These are phyloP conservation scores for Lordiphosa mommai DNA, from an alignment of 1,140 invertebrate genomes.

Conservation along the genomic window DNA sequence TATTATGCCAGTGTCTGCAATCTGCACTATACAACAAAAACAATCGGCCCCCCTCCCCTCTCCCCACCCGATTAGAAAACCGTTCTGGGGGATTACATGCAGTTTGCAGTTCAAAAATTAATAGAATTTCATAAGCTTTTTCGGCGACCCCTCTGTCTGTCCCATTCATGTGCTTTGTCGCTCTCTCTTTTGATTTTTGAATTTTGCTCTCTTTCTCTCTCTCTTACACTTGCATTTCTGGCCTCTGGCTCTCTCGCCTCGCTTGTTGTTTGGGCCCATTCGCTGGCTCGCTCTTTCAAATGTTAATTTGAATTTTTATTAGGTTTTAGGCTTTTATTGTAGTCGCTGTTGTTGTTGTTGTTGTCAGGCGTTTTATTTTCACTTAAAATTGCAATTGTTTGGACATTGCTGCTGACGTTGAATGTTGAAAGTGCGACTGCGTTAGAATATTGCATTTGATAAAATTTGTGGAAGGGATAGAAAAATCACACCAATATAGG, in stretches of 20 bases:
- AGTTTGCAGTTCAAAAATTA: constrained; percentile 78
- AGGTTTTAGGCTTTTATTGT: constrained; percentile 77
- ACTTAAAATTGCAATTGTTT: constrained; percentile 75
- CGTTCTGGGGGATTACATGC: constrained; percentile 61
- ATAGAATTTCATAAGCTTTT: constrained; percentile 78
- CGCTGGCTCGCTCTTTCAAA: constrained; percentile 61
- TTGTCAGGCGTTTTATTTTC: constrained; percentile 72
- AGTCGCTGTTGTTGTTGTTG: constrained; percentile 39
- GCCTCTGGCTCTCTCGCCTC: constrained; percentile 3
- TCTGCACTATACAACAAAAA: constrained; percentile 48
- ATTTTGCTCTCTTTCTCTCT: constrained; percentile 7
- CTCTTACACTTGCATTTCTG: constrained; percentile 11
- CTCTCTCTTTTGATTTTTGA: constrained; percentile 13
- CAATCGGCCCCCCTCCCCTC: not conserved
- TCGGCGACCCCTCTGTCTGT: constrained; percentile 32
- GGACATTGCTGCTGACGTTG: constrained; percentile 22
- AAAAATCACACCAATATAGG: too few relatives aligned
- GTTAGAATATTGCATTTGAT: constrained; percentile 78
- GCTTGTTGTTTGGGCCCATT: constrained; percentile 10
- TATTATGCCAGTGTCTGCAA: constrained; percentile 79
- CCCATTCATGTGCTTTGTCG: constrained; percentile 21
- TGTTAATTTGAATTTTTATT: constrained; percentile 79
- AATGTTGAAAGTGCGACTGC: constrained; percentile 75
- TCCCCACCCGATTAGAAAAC: constrained; percentile 36
- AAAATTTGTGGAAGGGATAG: too few relatives aligned